Conservation (phyloP, 2,797 vertebrate species). For the Trichosurus vulpecula region DNA sequence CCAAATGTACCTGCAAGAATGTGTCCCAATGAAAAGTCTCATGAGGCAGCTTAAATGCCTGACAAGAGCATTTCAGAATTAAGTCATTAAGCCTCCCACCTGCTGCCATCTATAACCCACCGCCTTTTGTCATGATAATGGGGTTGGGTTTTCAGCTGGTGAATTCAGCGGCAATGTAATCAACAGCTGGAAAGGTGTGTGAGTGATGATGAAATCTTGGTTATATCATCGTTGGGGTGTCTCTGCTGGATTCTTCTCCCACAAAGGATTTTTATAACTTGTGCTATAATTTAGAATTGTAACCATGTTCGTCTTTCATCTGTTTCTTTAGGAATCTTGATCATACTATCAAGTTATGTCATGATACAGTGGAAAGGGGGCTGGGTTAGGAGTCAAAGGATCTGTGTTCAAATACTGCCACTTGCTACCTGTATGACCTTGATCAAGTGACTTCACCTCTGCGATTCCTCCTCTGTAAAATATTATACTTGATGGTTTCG, state of each 20-base stretch:
- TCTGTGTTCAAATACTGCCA: background rate
- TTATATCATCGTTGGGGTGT: conserved; percentile 44
- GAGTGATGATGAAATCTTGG: conserved; percentile 52
- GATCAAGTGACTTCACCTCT: background rate
- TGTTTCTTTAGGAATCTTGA: conserved; percentile 5
- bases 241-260: conserved; percentile 29
- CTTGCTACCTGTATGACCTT: background rate
- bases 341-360: background rate
- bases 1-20: conserved; percentile 65
- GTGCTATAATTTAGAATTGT: conserved; percentile 30
- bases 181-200: conserved; percentile 60
- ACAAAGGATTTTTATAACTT: conserved; percentile 23
- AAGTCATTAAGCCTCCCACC: conserved; percentile 76
- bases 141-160: conserved; percentile 71
- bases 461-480: too few species aligned
- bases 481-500: background rate
- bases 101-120: conserved; percentile 77
- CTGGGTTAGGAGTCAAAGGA: background rate
- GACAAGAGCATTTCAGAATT: conserved; percentile 74
- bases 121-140: conserved; percentile 80
- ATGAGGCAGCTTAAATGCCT: conserved; percentile 77
- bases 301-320: background rate
- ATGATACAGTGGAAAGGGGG: background rate
- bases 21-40: conserved; percentile 68
- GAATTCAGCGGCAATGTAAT: conserved; percentile 51